phyloP scores from a whole-genome alignment of 2,888 invertebrate genomes.

The Melinaea marsaeus region DNA sequence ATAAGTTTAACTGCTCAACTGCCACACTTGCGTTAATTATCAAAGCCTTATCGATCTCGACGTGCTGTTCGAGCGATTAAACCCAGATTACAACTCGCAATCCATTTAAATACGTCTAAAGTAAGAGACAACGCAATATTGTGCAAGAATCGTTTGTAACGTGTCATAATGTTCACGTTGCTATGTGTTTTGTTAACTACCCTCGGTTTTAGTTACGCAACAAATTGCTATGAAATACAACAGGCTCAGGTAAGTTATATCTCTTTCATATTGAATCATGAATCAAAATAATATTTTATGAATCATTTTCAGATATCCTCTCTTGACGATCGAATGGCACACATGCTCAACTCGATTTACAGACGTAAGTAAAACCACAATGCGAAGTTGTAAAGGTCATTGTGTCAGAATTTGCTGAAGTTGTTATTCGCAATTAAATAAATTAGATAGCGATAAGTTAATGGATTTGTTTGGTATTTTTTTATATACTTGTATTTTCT shows the following conservation, averaged over 20 bases:
- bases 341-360: slow-evolving; percentile 65
- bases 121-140: slow-evolving; percentile 19
- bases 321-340: slow-evolving; percentile 65
- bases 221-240: slow-evolving; percentile 47
- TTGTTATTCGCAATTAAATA: no score
- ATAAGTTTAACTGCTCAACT: no score
- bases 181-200: slow-evolving; percentile 43
- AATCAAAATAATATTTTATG: not conserved
- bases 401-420: no score
- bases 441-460: no score
- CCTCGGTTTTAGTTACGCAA: slow-evolving; percentile 48
- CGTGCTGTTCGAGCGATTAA: slow-evolving; percentile 29
- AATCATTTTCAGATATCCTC: slow-evolving; percentile 52
- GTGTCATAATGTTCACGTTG: slow-evolving; percentile 44
- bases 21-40: slow-evolving; percentile 19
- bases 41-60: slow-evolving; percentile 22
- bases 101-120: slow-evolving; percentile 31
- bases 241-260: slow-evolving; percentile 55
- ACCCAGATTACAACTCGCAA: slow-evolving; percentile 29
- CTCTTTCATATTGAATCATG: no score
- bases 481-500: no score
- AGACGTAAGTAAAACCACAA: slow-evolving; percentile 54
- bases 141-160: slow-evolving; percentile 16
- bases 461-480: no score
- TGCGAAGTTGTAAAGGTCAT: not conserved